A percentile compares a stretch with the other conserved stretches of the same genome.
Conservation (phyloP, 2,888 invertebrate species). For the Caenorhabditis uteleia region DNA sequence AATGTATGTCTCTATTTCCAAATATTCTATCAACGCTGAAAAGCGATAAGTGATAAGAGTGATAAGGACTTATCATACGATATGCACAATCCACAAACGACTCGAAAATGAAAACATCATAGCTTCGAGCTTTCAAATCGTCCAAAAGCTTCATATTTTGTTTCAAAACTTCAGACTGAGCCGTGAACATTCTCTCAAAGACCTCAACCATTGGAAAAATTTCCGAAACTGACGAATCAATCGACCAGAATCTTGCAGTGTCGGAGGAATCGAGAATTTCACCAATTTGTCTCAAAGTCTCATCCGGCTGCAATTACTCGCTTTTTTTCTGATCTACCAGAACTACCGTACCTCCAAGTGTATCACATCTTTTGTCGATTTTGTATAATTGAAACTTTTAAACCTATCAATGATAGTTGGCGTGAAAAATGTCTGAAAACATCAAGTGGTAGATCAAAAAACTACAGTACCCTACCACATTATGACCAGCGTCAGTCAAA, state of each 20-base stretch:
- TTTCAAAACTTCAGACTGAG: neutral
- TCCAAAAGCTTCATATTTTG: constrained; percentile 12
- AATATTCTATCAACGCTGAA: constrained; percentile 11
- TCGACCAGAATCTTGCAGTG: constrained; percentile 16
- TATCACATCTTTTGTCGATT: constrained; percentile 18
- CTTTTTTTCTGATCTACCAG: too few relatives aligned
- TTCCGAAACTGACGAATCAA: constrained; percentile 13
- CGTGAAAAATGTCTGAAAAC: constrained; percentile 24
- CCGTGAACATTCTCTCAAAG: constrained; percentile 3
- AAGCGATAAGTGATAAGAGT: neutral
- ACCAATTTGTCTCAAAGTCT: neutral
- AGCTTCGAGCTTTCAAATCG: constrained; percentile 9
- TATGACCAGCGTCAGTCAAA: too few relatives aligned
- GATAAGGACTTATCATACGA: too few relatives aligned
- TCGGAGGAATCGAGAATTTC: neutral
- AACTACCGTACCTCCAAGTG: constrained; percentile 18
- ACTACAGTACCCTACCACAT: too few relatives aligned
- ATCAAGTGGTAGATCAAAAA: too few relatives aligned
- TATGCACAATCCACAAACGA: neutral
- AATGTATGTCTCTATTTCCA: constrained; percentile 13
- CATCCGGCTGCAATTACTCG: neutral
- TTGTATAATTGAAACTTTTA: constrained; percentile 9
- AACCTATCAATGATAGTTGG: constrained; percentile 3
- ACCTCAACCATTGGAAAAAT: constrained; percentile 12
- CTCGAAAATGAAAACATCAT: constrained; percentile 21